These are phyloP conservation scores for Lingula anatina DNA, from an alignment of 2,888 invertebrate species.

Conservation along the genomic window DNA sequence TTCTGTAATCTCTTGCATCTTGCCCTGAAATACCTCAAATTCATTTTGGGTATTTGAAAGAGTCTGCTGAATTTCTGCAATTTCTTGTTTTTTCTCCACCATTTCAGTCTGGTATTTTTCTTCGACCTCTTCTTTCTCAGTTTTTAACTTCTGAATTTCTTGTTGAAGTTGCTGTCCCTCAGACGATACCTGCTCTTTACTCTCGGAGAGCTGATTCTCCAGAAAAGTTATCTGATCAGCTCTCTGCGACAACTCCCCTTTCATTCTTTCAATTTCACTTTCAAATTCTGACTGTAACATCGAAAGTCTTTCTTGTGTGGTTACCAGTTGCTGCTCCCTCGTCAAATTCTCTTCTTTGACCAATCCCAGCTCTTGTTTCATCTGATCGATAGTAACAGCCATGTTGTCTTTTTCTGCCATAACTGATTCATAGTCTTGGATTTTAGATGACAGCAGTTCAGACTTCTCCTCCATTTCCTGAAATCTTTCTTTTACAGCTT, in stretches of 20 bases:
- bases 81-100: constrained; percentile 6
- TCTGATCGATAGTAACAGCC: neutral
- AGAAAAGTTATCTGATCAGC: constrained; percentile 1
- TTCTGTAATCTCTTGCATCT: too few species aligned
- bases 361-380: neutral
- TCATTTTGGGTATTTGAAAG: too few species aligned
- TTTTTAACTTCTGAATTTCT: constrained; percentile 16
- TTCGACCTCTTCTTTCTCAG: constrained; percentile 26
- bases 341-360: neutral
- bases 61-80: too few species aligned
- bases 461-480: neutral
- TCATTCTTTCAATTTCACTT: constrained; percentile 4
- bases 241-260: constrained; percentile 1
- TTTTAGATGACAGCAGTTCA: too few species aligned
- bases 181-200: constrained; percentile 25
- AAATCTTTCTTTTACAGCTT: constrained; percentile 6
- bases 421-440: neutral
- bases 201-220: constrained; percentile 3
- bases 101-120: constrained; percentile 8
- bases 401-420: constrained; percentile 1
- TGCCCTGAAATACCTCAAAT: too few species aligned
- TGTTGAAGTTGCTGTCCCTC: constrained; percentile 20
- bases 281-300: constrained; percentile 6
- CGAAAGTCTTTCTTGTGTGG: neutral
- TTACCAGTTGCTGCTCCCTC: neutral